phyloP scores from a whole-genome alignment of 1,140 invertebrate genomes.

The Helicorthomorpha holstii region DNA sequence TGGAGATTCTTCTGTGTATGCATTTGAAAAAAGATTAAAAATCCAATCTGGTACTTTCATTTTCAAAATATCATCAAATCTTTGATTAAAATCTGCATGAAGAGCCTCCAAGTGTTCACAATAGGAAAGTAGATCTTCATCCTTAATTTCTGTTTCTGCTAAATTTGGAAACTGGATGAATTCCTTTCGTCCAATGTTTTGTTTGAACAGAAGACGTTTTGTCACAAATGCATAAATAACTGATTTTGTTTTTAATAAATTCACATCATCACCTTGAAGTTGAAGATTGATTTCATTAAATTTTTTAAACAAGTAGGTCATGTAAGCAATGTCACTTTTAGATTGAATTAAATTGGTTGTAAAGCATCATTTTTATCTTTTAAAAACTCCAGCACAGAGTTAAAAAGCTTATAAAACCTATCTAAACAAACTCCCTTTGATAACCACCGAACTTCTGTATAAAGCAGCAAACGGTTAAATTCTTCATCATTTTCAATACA shows the following conservation, averaged over 20 bases:
- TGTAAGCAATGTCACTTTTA: slow-evolving; percentile 11
- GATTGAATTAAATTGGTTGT: not conserved
- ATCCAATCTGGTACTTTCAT: slow-evolving; percentile 11
- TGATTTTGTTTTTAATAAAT: slow-evolving; percentile 12
- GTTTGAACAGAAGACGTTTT: slow-evolving; percentile 11
- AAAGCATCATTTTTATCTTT: not conserved
- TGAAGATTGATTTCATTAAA: slow-evolving; percentile 13
- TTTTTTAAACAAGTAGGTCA: slow-evolving; percentile 13
- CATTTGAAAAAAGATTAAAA: slow-evolving; percentile 7
- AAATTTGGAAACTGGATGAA: not conserved
- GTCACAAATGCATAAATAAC: slow-evolving; percentile 9
- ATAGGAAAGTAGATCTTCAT: slow-evolving; percentile 8
- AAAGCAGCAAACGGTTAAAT: slow-evolving; percentile 10
- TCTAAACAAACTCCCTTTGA: slow-evolving; percentile 13
- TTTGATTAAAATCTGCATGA: slow-evolving; percentile 10
- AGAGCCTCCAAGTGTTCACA: slow-evolving; percentile 6
- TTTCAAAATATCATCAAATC: slow-evolving; percentile 12
- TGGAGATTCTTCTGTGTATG: not conserved
- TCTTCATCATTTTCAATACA: slow-evolving; percentile 14
- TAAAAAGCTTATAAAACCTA: slow-evolving; percentile 10
- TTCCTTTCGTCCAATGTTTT: not conserved
- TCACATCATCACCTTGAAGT: slow-evolving; percentile 11
- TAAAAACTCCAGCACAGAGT: slow-evolving; percentile 6
- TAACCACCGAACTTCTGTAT: slow-evolving; percentile 9
- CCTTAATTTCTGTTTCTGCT: not conserved